phyloP scores from a whole-genome alignment of 1,140 invertebrate species.

The Panulirus ornatus region DNA sequence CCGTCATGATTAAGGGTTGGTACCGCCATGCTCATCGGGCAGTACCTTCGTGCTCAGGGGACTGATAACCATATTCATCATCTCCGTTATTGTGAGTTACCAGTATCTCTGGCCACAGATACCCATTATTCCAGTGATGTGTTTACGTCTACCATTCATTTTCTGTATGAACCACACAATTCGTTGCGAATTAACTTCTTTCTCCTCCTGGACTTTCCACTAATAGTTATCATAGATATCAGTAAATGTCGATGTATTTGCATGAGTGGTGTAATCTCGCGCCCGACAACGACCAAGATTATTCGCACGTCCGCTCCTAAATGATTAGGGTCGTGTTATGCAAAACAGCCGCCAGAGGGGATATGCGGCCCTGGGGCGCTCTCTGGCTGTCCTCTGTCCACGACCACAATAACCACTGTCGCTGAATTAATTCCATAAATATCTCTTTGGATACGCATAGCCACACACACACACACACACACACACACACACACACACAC shows the following conservation, averaged over 20 bases:
- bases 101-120: too few species aligned
- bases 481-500: constrained; percentile 13
- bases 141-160: neutral
- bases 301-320: neutral
- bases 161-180: neutral
- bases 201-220: neutral
- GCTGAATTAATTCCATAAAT: neutral
- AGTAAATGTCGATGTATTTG: neutral
- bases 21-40: too few species aligned
- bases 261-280: neutral
- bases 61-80: too few species aligned
- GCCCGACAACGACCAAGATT: neutral
- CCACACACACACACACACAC: constrained; percentile 14
- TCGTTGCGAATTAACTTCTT: neutral
- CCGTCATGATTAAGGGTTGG: too few species aligned
- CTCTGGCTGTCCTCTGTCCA: neutral
- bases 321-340: neutral
- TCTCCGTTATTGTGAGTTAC: too few species aligned
- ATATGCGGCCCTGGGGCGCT: neutral
- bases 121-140: neutral
- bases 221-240: neutral
- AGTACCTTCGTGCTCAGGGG: too few species aligned
- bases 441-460: neutral
- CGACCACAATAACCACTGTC: neutral
- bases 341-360: constrained; percentile 8